phyloP scores from a whole-genome alignment of 2,888 invertebrate genomes.

The Argyresthia goedartella region DNA sequence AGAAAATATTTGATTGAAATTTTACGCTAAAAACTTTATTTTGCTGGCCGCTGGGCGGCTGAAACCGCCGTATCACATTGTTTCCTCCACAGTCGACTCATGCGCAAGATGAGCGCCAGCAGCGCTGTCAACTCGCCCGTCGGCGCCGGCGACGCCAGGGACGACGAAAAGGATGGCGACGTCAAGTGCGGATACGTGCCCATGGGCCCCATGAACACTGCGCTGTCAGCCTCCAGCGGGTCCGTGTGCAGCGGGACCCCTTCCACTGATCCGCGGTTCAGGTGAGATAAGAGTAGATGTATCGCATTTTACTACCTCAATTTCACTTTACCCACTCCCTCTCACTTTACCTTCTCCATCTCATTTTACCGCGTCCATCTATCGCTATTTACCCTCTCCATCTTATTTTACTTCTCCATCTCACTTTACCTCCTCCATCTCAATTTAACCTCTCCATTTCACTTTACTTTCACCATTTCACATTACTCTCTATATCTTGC shows the following conservation, averaged over 20 bases:
- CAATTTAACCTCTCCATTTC: too few relatives aligned
- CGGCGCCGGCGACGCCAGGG: constrained; percentile 14
- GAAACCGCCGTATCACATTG: too few relatives aligned
- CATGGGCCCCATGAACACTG: constrained; percentile 69
- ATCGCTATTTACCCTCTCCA: background rate
- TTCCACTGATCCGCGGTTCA: constrained; percentile 81
- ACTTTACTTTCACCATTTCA: too few relatives aligned
- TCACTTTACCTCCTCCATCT: too few relatives aligned
- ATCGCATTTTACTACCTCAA: background rate
- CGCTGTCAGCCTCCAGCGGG: constrained; percentile 74
- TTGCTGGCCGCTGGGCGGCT: too few relatives aligned
- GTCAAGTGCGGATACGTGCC: constrained; percentile 68
- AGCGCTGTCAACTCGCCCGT: constrained; percentile 22
- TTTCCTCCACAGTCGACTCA: constrained; percentile 1
- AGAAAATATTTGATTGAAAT: too few relatives aligned
- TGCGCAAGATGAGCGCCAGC: constrained; percentile 38
- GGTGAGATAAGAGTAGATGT: too few relatives aligned
- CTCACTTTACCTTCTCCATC: background rate
- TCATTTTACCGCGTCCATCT: background rate
- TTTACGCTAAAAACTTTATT: too few relatives aligned
- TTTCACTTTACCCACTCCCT: background rate
- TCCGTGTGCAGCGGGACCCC: constrained; percentile 86
- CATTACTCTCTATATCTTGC: too few relatives aligned
- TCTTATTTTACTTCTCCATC: too few relatives aligned
- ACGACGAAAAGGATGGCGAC: too few relatives aligned